These are phyloP conservation scores for Austrolebias charrua DNA, from an alignment of 2,797 vertebrate species.

Conservation along the genomic window DNA sequence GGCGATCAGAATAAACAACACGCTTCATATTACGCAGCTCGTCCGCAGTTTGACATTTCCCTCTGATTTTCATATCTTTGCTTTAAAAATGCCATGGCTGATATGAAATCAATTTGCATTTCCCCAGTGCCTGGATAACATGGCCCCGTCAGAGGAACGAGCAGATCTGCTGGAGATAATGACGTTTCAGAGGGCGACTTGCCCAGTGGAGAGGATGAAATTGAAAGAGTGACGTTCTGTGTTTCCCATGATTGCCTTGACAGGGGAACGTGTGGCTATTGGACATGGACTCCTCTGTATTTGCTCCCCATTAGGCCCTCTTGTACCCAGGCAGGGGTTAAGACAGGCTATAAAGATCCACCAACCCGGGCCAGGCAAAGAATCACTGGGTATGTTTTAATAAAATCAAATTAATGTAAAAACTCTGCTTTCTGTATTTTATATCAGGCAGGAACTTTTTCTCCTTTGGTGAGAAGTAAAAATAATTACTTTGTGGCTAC, in stretches of 20 bases:
- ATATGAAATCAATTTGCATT: constrained; percentile 88
- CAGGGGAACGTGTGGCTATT: constrained; percentile 66
- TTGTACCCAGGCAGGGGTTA: constrained; percentile 80
- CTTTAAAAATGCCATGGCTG: constrained; percentile 84
- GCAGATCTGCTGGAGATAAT: constrained; percentile 82
- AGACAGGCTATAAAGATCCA: constrained; percentile 79
- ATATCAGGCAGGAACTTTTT: too few species aligned
- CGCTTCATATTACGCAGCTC: constrained; percentile 64
- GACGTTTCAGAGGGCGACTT: constrained; percentile 75
- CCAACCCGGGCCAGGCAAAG: constrained; percentile 66
- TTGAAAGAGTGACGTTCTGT: constrained; percentile 80
- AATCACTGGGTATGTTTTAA: constrained; percentile 74
- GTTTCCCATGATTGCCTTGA: constrained; percentile 81
- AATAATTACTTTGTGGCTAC: too few species aligned
- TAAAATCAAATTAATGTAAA: constrained; percentile 8
- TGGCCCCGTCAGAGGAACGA: constrained; percentile 79
- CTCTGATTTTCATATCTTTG: constrained; percentile 80
- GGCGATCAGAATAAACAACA: constrained; percentile 78
- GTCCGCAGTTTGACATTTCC: constrained; percentile 81
- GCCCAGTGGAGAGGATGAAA: constrained; percentile 74
- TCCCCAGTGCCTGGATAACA: constrained; percentile 79
- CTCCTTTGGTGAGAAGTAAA: too few species aligned
- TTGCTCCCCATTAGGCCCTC: constrained; percentile 80
- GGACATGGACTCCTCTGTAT: constrained; percentile 71
- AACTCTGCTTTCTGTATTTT: too few species aligned